Evolutionary conservation across 2,113 vertebrate species (phyloP).

Genomic region (Coptodon bakossiorum): DNA sequence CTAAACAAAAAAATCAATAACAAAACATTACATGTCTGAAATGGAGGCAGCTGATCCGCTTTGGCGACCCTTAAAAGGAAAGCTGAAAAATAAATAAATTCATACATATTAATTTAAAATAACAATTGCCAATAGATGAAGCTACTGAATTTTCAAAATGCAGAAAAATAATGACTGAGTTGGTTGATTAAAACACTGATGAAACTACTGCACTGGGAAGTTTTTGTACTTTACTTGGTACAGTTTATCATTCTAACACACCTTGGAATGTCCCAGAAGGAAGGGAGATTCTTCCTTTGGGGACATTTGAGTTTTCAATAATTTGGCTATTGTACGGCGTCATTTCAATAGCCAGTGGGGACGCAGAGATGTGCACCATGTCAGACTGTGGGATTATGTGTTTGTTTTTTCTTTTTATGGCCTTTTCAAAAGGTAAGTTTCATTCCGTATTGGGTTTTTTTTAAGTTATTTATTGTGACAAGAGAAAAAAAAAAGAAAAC

Average conservation of each 20-base stretch:
- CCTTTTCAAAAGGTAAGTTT: neutral
- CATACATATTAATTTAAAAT: too few species aligned
- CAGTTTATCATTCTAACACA: neutral
- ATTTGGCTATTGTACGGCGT: accelerated
- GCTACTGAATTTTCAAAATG: neutral
- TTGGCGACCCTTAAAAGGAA: too few species aligned
- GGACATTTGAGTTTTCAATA: neutral
- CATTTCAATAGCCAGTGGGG: neutral
- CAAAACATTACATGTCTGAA: too few species aligned
- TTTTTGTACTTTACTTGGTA: neutral
- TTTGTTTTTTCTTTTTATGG: neutral
- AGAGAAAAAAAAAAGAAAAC: neutral
- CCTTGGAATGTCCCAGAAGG: neutral
- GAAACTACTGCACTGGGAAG: neutral
- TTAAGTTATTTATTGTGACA: neutral
- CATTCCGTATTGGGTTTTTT: neutral
- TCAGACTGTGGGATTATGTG: neutral
- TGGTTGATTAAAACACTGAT: accelerated
- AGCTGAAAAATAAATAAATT: too few species aligned
- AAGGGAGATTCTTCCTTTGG: neutral
- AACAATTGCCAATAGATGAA: too few species aligned
- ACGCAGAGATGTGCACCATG: accelerated
- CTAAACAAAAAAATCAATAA: too few species aligned
- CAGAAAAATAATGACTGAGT: neutral
- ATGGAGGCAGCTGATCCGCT: too few species aligned